Percentiles rank a stretch among this genome's conserved stretches.
Evolutionary conservation across 2,113 vertebrate species (phyloP).

Genomic region (Podilymbus podiceps): DNA sequence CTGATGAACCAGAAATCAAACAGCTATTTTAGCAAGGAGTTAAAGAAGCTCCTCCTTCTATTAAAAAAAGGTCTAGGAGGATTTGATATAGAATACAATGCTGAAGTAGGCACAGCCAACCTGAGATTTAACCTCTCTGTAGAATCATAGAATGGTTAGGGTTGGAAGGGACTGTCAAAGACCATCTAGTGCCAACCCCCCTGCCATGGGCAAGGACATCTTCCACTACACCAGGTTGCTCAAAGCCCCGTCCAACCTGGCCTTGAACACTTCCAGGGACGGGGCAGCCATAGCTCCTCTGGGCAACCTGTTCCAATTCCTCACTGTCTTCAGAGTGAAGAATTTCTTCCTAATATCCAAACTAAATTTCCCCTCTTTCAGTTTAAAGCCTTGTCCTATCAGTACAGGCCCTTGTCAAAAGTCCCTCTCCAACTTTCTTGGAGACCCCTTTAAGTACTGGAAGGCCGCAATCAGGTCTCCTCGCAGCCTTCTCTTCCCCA

Average conservation of each 20-base stretch:
- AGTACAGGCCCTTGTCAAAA: background rate
- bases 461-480: background rate
- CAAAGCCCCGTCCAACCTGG: rapidly evolving
- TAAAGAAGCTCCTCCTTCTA: background rate
- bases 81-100: background rate
- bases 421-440: background rate
- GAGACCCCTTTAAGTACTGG: background rate
- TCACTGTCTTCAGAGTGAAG: rapidly evolving
- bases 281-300: background rate
- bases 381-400: background rate
- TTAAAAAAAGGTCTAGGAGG: background rate
- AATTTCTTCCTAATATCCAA: background rate
- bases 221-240: rapidly evolving
- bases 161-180: background rate
- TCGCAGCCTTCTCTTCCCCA: background rate
- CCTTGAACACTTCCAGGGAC: background rate
- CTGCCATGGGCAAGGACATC: background rate
- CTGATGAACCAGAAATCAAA: background rate
- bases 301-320: rapidly evolving
- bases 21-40: background rate
- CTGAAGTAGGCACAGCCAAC: background rate
- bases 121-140: background rate
- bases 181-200: background rate
- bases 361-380: background rate
- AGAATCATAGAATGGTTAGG: background rate